Percentiles rank a stretch among this genome's conserved stretches.
Conservation (phyloP, 2,797 vertebrate genomes). For the Alauda arvensis region DNA sequence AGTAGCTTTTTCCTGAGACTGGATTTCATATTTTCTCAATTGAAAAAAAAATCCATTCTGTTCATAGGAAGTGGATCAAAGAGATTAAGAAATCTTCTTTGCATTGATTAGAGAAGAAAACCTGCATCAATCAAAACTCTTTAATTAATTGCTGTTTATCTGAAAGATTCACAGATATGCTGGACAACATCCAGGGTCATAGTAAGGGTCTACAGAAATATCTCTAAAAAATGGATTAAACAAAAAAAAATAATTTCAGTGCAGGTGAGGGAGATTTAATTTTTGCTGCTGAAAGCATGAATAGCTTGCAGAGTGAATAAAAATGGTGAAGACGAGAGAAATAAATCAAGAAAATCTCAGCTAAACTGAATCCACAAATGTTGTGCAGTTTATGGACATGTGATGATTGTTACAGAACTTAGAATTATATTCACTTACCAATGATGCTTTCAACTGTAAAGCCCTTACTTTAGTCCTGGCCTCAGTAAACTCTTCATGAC, state of each 20-base stretch:
- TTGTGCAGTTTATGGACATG: neutral
- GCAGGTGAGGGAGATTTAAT: neutral
- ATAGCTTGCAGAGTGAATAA: neutral
- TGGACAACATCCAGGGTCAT: neutral
- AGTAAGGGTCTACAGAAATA: neutral
- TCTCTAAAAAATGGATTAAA: neutral
- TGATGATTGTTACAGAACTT: neutral
- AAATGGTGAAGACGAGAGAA: neutral
- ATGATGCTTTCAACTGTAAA: neutral
- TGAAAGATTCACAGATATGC: neutral
- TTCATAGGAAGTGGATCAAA: neutral
- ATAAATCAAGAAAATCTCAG: neutral
- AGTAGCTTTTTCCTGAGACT: neutral
- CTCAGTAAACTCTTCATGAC: neutral
- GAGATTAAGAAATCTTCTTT: neutral
- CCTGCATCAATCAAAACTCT: neutral
- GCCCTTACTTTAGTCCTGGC: neutral
- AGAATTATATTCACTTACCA: neutral
- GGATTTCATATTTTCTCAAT: neutral
- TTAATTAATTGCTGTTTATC: neutral
- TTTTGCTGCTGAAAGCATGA: neutral
- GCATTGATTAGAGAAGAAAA: neutral
- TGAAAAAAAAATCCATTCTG: neutral
- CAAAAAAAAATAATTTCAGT: neutral
- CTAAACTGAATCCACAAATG: neutral